Percentiles rank a stretch among this genome's conserved stretches.
These are phyloP conservation scores for Miniopterus natalensis DNA, from an alignment of 2,113 vertebrate genomes.

Conservation along the genomic window DNA sequence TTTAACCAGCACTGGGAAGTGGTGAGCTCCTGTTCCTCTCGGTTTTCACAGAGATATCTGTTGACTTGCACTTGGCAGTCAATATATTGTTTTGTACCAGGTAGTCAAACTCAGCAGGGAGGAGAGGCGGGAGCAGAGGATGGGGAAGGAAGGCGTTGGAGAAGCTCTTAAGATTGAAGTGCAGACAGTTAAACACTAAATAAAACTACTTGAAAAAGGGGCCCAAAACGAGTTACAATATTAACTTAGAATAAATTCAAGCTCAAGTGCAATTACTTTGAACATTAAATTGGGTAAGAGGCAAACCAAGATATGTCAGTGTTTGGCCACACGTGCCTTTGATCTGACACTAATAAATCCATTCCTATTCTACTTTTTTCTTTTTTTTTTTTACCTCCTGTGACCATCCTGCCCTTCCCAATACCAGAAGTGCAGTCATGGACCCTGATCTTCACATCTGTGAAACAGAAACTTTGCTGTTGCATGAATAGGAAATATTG, in stretches of 20 bases:
- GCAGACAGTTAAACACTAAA: neutral
- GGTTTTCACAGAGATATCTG: neutral
- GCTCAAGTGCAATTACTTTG: neutral
- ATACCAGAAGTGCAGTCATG: neutral
- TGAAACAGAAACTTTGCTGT: neutral
- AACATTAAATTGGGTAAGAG: conserved; percentile 30
- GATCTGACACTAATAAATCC: neutral
- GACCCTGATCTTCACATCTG: neutral
- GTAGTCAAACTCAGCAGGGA: neutral
- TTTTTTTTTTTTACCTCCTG: neutral
- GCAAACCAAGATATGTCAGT: neutral
- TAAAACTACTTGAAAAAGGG: neutral
- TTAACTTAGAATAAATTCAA: conserved; percentile 13
- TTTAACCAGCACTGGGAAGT: conserved; percentile 14
- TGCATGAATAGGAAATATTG: neutral
- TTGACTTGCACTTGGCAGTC: neutral
- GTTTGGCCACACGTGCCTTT: neutral
- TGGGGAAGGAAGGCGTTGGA: neutral
- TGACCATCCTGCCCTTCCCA: neutral
- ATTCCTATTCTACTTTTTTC: neutral
- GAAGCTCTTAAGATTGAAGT: conserved; percentile 28
- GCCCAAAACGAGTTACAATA: neutral
- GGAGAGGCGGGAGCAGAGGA: neutral
- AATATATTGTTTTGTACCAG: neutral
- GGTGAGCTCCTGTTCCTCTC: neutral